These are phyloP conservation scores for Notothenia coriiceps DNA, from an alignment of 2,113 vertebrate genomes.

Conservation along the genomic window DNA sequence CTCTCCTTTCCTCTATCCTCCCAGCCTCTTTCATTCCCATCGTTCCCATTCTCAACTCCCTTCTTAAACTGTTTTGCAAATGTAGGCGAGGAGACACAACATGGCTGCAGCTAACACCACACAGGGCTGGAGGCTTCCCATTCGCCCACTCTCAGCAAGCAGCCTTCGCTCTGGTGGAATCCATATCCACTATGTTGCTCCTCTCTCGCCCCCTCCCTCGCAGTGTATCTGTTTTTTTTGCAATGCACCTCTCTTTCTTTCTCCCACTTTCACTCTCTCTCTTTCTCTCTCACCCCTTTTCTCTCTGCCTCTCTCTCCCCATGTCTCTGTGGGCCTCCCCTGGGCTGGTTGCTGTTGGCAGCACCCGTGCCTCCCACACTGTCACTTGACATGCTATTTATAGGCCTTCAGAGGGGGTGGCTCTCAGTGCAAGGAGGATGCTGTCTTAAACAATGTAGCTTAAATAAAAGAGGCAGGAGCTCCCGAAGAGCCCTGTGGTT, in stretches of 20 bases:
- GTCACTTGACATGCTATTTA: slow-evolving; percentile 85
- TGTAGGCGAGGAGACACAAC: slow-evolving; percentile 63
- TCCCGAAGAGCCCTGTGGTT: slow-evolving; percentile 69
- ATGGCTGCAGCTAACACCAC: slow-evolving; percentile 59
- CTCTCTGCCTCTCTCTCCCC: slow-evolving; percentile 55
- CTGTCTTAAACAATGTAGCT: slow-evolving; percentile 84
- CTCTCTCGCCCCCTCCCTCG: slow-evolving; percentile 56
- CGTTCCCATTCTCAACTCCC: slow-evolving; percentile 14
- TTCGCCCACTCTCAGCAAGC: slow-evolving; percentile 72
- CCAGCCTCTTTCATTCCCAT: not conserved
- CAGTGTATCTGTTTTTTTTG: slow-evolving; percentile 44
- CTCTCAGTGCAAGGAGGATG: slow-evolving; percentile 82
- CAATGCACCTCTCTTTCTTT: slow-evolving; percentile 58
- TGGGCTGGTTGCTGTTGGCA: slow-evolving; percentile 83
- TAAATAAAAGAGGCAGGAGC: slow-evolving; percentile 80
- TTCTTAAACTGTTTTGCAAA: slow-evolving; percentile 38
- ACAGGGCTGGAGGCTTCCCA: slow-evolving; percentile 70
- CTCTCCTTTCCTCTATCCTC: not conserved
- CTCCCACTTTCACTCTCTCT: slow-evolving; percentile 42
- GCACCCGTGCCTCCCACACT: slow-evolving; percentile 83
- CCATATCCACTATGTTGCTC: slow-evolving; percentile 69
- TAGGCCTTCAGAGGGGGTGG: slow-evolving; percentile 84
- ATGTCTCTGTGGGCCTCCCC: slow-evolving; percentile 79
- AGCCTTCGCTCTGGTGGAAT: slow-evolving; percentile 75
- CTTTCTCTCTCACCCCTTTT: slow-evolving; percentile 39